Evolutionary conservation across 2,888 invertebrate species (phyloP), one percentile per base, ranked within the genome.

Genomic region (Metalampra italica): DNA sequence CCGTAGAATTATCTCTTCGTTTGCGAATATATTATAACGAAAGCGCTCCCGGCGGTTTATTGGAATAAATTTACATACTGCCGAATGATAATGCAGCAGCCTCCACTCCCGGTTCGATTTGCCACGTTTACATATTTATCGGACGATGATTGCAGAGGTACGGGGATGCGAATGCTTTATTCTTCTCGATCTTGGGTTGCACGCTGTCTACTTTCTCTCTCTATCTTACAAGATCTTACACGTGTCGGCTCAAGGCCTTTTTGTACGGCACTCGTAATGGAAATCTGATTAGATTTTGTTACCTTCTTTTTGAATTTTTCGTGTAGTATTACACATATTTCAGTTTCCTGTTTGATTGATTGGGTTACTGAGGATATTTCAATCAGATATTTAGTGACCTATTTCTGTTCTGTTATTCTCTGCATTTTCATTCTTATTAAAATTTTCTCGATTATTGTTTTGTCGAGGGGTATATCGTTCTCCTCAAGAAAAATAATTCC

Each of bases 31-130:
- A 89, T 88, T 86, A 88, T 88, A 87, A 85, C 83, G 81, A 75
- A 72, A 75, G 73, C 73, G 76, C 67, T 73, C 69, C 72, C 73
- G 73, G 74, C 67, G 78, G 81, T 85, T 87, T 88, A 88, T 88
- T 88, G 88, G 86, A 88, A 89, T 88, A 88, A 86, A 89, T 89
- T 88, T 89, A 84, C 89, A 88, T 89, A 80, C 73, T 72, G 66
- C 76, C 71, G 72, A 74, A 79, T 82, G 79, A 82, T 86, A 82
- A 83, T 82, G 78, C 70, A 65, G 59, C 60, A 65, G 61, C 69
- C 71, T 67, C 69, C 66, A 67, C 64, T 71, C 67, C 60, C 72
- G 66, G 75, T 80, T 80, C 88, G 82, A 85, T 86, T 82, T 71
- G 72, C 69, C 72, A 68, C 79, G 81, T 74, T 85, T 86, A 87